A percentile compares a stretch with the other conserved stretches of the same genome.
phyloP scores from a whole-genome alignment of 35 echinoderm and acorn worm species.

The Patiria miniata region DNA sequence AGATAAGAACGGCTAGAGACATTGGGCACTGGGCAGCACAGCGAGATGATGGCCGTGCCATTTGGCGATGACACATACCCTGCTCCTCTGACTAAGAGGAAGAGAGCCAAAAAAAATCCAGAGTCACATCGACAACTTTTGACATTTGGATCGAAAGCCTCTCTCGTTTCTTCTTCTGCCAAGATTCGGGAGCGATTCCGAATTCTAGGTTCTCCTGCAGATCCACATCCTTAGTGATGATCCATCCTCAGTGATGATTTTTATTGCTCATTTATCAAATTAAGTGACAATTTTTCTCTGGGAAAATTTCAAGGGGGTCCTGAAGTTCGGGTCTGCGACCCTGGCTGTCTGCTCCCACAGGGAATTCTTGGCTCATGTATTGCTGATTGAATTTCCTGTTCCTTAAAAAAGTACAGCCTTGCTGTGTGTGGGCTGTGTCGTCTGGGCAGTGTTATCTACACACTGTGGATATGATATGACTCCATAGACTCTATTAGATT shows the following conservation, averaged over 20 bases:
- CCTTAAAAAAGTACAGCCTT: conserved; percentile 18
- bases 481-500: too few relatives aligned
- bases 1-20: too few relatives aligned
- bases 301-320: not conserved
- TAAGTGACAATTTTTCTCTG: too few relatives aligned
- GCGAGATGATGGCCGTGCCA: not conserved
- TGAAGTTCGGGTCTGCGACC: not conserved
- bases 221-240: too few relatives aligned
- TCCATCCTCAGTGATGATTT: too few relatives aligned
- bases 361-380: not conserved
- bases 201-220: too few relatives aligned
- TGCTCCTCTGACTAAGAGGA: conserved; percentile 3
- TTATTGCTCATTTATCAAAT: too few relatives aligned
- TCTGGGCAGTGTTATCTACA: too few relatives aligned
- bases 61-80: conserved; percentile 10
- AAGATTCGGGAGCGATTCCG: too few relatives aligned
- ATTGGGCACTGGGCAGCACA: not conserved
- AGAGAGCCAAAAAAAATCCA: not conserved
- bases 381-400: conserved; percentile 18
- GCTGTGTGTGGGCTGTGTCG: not conserved
- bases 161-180: too few relatives aligned
- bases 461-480: too few relatives aligned
- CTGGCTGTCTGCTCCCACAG: not conserved
- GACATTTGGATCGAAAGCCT: not conserved
- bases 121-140: not conserved